Percentiles rank a stretch among this genome's conserved stretches.
phyloP scores from a whole-genome alignment of 1,140 invertebrate genomes.

The Centruroides vittatus region DNA sequence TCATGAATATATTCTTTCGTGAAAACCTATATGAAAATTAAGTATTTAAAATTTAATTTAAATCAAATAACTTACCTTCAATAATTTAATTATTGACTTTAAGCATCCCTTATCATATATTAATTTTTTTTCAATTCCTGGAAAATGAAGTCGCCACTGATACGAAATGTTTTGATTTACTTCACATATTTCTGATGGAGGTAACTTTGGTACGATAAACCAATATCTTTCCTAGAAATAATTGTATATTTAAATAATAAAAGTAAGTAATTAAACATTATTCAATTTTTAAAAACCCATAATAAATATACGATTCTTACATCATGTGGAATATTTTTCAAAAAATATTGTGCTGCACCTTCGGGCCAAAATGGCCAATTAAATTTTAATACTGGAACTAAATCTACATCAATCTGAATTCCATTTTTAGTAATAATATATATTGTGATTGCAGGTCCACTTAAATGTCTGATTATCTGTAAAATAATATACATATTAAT shows the following conservation, averaged over 20 bases:
- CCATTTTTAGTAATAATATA: not conserved
- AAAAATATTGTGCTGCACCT: not conserved
- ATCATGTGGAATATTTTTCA: not conserved
- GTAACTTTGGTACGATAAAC: not conserved
- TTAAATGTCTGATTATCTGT: not conserved
- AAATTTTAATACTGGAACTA: constrained; percentile 5
- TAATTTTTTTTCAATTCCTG: constrained; percentile 5
- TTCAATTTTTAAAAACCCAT: too few species aligned
- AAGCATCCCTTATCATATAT: constrained; percentile 5
- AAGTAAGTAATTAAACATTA: too few species aligned
- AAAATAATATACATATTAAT: not conserved
- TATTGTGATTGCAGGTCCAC: constrained; percentile 9
- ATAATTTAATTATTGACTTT: constrained; percentile 11
- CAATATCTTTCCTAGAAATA: not conserved
- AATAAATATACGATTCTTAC: not conserved
- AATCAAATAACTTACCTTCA: constrained; percentile 5
- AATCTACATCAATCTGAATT: constrained; percentile 10
- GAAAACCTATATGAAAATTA: too few species aligned
- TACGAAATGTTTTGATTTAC: not conserved
- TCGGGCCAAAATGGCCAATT: too few species aligned
- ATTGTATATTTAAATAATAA: not conserved
- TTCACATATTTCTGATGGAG: not conserved
- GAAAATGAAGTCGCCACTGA: constrained; percentile 12
- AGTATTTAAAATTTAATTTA: not conserved
- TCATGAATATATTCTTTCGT: too few species aligned